Conservation (phyloP, 2,113 vertebrate genomes). For the Pachyramphus minor region DNA sequence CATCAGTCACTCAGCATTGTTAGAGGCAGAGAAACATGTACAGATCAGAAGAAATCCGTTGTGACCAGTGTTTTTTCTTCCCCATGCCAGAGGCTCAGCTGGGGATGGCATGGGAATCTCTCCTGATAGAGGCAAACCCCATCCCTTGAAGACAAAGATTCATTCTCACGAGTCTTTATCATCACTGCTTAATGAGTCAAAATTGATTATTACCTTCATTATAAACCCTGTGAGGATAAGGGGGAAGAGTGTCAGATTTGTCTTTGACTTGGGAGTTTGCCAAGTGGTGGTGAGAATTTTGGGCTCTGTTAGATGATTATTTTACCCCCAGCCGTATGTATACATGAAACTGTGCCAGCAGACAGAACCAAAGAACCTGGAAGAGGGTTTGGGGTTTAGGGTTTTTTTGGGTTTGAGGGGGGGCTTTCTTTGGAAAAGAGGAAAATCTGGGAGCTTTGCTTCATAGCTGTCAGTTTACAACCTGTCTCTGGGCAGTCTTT, state of each 20-base stretch:
- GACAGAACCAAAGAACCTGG: neutral
- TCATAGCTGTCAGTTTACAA: neutral
- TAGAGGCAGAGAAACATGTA: neutral
- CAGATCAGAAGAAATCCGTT: neutral
- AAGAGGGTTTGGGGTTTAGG: neutral
- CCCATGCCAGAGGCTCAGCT: neutral
- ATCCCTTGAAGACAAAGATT: neutral
- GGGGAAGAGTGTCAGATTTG: neutral
- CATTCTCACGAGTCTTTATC: neutral
- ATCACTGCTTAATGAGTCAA: neutral
- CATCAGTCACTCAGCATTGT: neutral
- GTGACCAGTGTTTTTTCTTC: neutral
- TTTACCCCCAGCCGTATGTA: neutral
- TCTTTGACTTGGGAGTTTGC: slow-evolving; percentile 5
- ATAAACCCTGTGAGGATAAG: neutral
- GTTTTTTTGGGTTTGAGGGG: neutral
- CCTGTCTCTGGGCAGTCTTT: neutral
- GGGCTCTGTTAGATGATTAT: neutral
- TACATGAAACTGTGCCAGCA: neutral
- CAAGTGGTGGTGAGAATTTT: neutral
- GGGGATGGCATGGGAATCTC: neutral
- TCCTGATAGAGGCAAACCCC: neutral
- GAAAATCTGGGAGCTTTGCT: neutral
- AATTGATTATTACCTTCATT: neutral
- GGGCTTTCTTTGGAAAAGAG: neutral